Percentiles rank a stretch among this genome's conserved stretches.
Evolutionary conservation across 2,797 vertebrate genomes (phyloP).

Genomic region (Heliangelus exortis): DNA sequence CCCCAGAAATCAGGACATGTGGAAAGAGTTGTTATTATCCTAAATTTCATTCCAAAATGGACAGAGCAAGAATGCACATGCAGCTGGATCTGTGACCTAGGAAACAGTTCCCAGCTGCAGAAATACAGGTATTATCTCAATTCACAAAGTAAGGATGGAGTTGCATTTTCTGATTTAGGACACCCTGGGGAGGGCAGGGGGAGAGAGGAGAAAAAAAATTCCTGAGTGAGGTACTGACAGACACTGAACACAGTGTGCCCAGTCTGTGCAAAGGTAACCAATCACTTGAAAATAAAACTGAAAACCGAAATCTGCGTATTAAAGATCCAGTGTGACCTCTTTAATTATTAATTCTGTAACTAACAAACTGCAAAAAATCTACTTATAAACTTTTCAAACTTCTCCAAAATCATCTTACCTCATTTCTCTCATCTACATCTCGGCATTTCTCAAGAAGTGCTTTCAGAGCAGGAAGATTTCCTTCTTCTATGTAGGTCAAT

Average conservation of each 20-base stretch:
- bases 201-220: background rate
- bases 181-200: background rate
- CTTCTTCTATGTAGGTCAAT: conserved; percentile 94
- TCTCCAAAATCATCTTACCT: conserved; percentile 77
- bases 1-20: background rate
- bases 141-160: background rate
- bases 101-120: background rate
- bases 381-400: background rate
- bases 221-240: background rate
- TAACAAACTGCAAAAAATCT: background rate
- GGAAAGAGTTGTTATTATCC: background rate
- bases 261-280: background rate
- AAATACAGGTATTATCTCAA: background rate
- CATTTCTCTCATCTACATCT: conserved; percentile 96
- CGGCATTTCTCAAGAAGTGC: conserved; percentile 93
- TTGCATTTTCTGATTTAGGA: background rate
- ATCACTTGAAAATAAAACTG: background rate
- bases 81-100: background rate
- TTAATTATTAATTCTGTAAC: background rate
- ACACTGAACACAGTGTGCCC: background rate
- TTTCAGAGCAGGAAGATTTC: conserved; percentile 91
- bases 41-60: background rate
- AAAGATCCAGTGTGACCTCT: background rate
- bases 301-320: background rate
- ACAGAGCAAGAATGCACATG: background rate